phyloP scores from a whole-genome alignment of 2,888 invertebrate species.

The Drosophila neonasuta region DNA sequence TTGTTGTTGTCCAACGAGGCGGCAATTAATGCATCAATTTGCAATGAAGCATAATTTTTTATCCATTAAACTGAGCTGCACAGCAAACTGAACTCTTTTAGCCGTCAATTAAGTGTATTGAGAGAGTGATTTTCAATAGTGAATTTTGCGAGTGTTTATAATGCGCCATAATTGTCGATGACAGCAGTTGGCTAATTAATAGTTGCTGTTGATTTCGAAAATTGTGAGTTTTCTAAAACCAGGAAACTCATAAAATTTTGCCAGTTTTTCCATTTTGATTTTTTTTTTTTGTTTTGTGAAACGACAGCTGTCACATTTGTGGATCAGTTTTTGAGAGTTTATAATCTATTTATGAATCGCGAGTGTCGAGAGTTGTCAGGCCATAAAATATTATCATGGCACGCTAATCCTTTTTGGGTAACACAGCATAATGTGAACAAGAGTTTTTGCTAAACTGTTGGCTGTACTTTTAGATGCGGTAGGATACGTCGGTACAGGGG shows the following conservation, averaged over 20 bases:
- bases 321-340: constrained; percentile 36
- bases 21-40: constrained; percentile 43
- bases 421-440: constrained; percentile 26
- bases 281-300: not conserved
- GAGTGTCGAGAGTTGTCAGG: constrained; percentile 41
- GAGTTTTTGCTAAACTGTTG: no score
- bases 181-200: constrained; percentile 51
- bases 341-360: constrained; percentile 71
- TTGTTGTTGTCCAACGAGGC: constrained; percentile 11
- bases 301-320: constrained; percentile 57
- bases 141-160: constrained; percentile 39
- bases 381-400: constrained; percentile 45
- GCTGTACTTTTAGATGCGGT: no score
- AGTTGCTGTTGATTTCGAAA: constrained; percentile 27
- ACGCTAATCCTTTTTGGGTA: constrained; percentile 63
- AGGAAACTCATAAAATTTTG: constrained; percentile 22
- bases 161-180: constrained; percentile 49
- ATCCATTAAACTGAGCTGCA: constrained; percentile 24
- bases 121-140: constrained; percentile 28
- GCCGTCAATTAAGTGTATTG: constrained; percentile 31
- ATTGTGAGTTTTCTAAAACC: not conserved
- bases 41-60: constrained; percentile 32
- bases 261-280: constrained; percentile 2
- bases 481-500: constrained; percentile 6
- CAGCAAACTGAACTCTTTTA: not conserved